These are phyloP conservation scores for Sylvilagus bachmani DNA, from an alignment of 2,113 vertebrate genomes.

Conservation along the genomic window DNA sequence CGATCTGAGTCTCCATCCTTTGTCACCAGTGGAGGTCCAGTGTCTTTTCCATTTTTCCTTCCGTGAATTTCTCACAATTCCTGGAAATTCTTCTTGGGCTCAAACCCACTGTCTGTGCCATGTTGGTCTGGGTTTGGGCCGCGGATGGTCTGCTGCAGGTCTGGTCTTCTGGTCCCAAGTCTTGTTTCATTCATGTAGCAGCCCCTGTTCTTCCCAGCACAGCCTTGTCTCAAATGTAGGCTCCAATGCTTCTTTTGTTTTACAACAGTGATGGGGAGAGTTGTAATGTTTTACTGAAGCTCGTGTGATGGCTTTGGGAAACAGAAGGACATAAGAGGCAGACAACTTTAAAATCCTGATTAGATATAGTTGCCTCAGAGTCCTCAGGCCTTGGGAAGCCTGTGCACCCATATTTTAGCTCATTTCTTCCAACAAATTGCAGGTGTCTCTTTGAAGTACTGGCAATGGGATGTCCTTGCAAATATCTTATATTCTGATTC, in stretches of 20 bases:
- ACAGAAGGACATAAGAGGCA: background rate
- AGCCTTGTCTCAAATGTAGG: background rate
- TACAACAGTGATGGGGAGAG: background rate
- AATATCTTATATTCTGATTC: background rate
- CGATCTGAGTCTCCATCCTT: background rate
- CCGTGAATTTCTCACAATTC: background rate
- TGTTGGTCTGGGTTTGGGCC: background rate
- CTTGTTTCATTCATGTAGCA: background rate
- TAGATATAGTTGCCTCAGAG: background rate
- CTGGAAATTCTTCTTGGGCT: background rate
- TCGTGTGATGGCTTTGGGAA: background rate
- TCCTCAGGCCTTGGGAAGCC: background rate
- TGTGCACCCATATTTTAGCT: no score
- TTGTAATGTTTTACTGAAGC: background rate
- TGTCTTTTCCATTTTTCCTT: background rate
- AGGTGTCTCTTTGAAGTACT: background rate
- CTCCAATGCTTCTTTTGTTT: background rate
- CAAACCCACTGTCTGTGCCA: background rate
- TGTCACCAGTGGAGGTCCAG: background rate
- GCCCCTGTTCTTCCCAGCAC: background rate
- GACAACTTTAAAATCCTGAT: background rate
- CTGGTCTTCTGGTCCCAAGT: background rate
- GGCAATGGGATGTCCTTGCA: background rate
- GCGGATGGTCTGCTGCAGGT: background rate
- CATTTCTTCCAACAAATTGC: background rate